A percentile compares a stretch with the other conserved stretches of the same genome.
phyloP scores from a whole-genome alignment of 2,113 vertebrate genomes.

The Serilophus lunatus region DNA sequence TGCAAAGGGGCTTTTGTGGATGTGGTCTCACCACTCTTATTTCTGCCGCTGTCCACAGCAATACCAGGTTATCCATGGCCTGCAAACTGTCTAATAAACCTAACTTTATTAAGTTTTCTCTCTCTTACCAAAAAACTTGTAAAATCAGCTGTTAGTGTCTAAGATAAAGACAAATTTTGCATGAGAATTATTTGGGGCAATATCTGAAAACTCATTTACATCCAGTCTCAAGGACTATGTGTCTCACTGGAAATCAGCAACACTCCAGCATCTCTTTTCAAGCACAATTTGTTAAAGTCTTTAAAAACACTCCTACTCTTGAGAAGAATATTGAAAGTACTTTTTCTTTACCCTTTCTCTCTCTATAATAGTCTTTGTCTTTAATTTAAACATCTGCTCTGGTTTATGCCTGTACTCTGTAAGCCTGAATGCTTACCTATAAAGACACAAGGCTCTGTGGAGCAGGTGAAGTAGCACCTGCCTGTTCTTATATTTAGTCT shows the following conservation, averaged over 20 bases:
- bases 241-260: neutral
- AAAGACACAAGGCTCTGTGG: neutral
- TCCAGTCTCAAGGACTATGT: neutral
- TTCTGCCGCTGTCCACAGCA: neutral
- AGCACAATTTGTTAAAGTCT: neutral
- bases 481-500: neutral
- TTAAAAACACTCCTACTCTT: neutral
- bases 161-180: neutral
- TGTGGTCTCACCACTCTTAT: neutral
- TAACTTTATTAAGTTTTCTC: neutral
- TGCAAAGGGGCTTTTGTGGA: neutral
- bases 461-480: neutral
- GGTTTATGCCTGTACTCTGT: neutral
- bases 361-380: neutral
- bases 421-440: neutral
- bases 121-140: neutral
- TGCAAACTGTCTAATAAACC: neutral
- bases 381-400: neutral
- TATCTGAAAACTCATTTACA: neutral
- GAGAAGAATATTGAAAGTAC: neutral
- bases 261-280: neutral
- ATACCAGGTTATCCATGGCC: neutral
- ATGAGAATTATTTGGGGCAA: neutral
- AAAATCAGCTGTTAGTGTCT: neutral
- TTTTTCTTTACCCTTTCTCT: neutral